Percentiles rank a stretch among this genome's conserved stretches.
phyloP scores from a whole-genome alignment of 2,113 vertebrate genomes.

The Stercorarius parasiticus region DNA sequence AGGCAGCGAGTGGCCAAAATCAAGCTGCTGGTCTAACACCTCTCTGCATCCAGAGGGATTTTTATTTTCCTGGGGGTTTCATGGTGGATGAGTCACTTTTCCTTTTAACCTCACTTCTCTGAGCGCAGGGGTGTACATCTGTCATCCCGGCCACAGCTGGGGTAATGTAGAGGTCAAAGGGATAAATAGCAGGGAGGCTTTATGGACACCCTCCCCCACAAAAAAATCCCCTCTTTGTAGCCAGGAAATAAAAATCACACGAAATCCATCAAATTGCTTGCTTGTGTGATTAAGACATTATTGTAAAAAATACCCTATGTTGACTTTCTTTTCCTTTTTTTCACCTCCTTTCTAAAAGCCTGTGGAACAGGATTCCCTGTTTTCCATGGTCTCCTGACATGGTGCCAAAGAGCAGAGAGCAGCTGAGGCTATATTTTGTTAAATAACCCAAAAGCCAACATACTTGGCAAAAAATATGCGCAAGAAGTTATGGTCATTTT shows the following conservation, averaged over 20 bases:
- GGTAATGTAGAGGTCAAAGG: slow-evolving; percentile 27
- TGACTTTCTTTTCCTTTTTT: neutral
- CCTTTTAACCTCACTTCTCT: neutral
- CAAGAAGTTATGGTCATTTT: neutral
- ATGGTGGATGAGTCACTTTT: slow-evolving; percentile 20
- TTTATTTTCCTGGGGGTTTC: neutral
- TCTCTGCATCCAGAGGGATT: neutral
- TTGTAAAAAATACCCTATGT: neutral
- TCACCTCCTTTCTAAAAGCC: neutral
- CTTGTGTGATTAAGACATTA: neutral
- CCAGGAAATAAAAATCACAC: slow-evolving; percentile 1
- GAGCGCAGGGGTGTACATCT: neutral
- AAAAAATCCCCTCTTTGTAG: neutral
- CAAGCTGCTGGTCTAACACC: neutral
- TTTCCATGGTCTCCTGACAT: neutral
- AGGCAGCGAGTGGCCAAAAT: neutral
- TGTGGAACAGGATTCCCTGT: neutral
- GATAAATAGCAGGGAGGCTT: neutral
- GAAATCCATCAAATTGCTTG: neutral
- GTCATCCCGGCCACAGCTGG: neutral
- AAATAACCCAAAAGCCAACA: slow-evolving; percentile 25
- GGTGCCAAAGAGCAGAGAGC: slow-evolving; percentile 54
- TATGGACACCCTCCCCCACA: neutral
- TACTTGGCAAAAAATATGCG: neutral
- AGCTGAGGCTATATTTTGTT: slow-evolving; percentile 63